Percentiles rank a stretch among this genome's conserved stretches.
phyloP scores from a whole-genome alignment of 2,797 vertebrate genomes.

The Artibeus lituratus region DNA sequence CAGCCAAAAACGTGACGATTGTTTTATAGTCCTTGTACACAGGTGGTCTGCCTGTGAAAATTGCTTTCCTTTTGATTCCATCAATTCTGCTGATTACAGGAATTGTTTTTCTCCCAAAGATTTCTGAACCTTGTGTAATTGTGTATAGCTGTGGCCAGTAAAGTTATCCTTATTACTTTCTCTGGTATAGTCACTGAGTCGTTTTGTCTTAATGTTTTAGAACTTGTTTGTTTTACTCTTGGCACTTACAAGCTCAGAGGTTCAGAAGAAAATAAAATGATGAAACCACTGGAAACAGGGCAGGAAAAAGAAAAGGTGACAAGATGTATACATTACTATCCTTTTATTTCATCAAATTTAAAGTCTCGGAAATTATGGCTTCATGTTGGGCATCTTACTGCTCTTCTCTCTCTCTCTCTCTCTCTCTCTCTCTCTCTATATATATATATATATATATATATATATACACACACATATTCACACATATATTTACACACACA shows the following conservation, averaged over 20 bases:
- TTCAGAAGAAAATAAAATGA: constrained; percentile 1
- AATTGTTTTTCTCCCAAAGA: background rate
- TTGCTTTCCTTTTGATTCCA: background rate
- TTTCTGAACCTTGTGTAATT: background rate
- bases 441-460: too few relatives aligned
- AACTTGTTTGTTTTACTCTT: background rate
- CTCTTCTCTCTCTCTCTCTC: background rate
- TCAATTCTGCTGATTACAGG: background rate
- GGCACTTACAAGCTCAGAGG: background rate
- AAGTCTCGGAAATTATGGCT: background rate
- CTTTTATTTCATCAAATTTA: background rate
- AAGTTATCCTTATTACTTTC: background rate
- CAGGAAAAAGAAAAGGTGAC: background rate
- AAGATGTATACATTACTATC: background rate
- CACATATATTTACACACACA: background rate
- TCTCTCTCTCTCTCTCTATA: background rate
- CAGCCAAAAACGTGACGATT: background rate
- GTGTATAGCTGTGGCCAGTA: background rate
- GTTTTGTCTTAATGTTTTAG: constrained; percentile 27
- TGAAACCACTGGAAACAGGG: background rate
- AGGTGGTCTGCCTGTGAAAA: background rate
- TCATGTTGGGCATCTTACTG: background rate
- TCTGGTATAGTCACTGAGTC: background rate
- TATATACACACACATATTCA: background rate
- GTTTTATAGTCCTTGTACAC: background rate